A percentile compares a stretch with the other conserved stretches of the same genome.
Conservation (phyloP, 2,113 vertebrate genomes). For the Amphiprion percula region DNA sequence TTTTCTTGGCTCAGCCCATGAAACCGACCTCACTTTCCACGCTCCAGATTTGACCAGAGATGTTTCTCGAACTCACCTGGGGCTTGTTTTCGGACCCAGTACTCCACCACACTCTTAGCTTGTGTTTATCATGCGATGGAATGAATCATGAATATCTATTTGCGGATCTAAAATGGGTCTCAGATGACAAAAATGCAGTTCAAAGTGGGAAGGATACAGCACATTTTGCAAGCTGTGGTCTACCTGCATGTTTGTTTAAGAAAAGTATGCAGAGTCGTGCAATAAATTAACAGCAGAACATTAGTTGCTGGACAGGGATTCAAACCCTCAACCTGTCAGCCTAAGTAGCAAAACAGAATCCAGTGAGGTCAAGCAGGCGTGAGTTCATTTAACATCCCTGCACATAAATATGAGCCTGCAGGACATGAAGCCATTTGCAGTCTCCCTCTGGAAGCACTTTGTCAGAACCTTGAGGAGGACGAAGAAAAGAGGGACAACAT, state of each 20-base stretch:
- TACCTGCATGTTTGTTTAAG: constrained; percentile 24
- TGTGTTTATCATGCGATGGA: constrained; percentile 42
- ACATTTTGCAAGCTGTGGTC: background rate
- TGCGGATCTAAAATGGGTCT: constrained; percentile 3
- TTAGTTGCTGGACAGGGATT: constrained; percentile 21
- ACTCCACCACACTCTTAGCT: constrained; percentile 34
- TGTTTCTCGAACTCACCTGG: constrained; percentile 54
- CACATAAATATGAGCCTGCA: constrained; percentile 33
- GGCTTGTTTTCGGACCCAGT: constrained; percentile 45
- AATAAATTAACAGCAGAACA: constrained; percentile 12
- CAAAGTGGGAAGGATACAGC: constrained; percentile 6
- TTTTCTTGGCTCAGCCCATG: constrained; percentile 49
- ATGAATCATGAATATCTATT: constrained; percentile 6
- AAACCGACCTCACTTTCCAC: constrained; percentile 39
- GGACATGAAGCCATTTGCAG: constrained; percentile 31
- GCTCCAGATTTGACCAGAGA: constrained; percentile 35
- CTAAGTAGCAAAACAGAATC: background rate
- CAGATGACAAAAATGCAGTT: constrained; percentile 9
- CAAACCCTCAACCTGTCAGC: constrained; percentile 24
- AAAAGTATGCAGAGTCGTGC: constrained; percentile 1
- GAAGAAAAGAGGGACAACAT: constrained; percentile 56
- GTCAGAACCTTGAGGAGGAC: constrained; percentile 36
- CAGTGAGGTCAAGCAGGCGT: background rate
- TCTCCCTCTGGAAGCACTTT: constrained; percentile 62
- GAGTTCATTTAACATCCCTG: constrained; percentile 26